phyloP scores from a whole-genome alignment of 2,888 invertebrate genomes.

The Diloba caeruleocephala region DNA sequence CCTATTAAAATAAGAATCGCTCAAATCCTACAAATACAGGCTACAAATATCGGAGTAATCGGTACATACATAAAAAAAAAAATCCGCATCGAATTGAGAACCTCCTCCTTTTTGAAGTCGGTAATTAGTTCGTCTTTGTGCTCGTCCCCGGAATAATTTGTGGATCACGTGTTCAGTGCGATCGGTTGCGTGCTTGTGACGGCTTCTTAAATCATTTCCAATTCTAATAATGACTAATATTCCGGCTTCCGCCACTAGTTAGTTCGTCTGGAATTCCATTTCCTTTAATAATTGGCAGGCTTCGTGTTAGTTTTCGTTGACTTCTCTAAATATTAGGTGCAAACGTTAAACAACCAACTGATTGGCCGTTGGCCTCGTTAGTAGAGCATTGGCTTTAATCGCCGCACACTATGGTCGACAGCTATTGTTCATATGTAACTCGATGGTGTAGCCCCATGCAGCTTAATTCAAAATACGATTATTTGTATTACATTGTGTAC shows the following conservation, averaged over 20 bases:
- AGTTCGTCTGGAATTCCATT: background rate
- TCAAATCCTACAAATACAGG: too few relatives aligned
- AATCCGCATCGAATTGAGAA: too few relatives aligned
- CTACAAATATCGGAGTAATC: too few relatives aligned
- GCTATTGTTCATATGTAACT: background rate
- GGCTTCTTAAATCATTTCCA: background rate
- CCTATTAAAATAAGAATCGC: too few relatives aligned
- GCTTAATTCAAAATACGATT: too few relatives aligned
- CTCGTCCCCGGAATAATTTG: background rate
- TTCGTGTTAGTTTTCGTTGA: conserved; percentile 8
- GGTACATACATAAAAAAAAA: too few relatives aligned
- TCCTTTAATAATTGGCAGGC: background rate
- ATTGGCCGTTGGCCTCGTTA: conserved; percentile 18
- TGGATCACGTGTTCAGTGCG: background rate
- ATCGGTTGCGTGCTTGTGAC: background rate
- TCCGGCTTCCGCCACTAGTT: background rate
- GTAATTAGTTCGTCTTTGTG: background rate
- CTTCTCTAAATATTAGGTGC: conserved; percentile 5
- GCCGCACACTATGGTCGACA: conserved; percentile 1
- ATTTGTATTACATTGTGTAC: too few relatives aligned
- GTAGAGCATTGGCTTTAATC: conserved; percentile 8
- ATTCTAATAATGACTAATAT: background rate
- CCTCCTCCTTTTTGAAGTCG: too few relatives aligned
- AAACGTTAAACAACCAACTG: conserved; percentile 6
- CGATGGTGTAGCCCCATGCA: background rate